These are phyloP conservation scores for Heterotilapia buettikoferi DNA, from an alignment of 2,113 vertebrate species.

Conservation along the genomic window DNA sequence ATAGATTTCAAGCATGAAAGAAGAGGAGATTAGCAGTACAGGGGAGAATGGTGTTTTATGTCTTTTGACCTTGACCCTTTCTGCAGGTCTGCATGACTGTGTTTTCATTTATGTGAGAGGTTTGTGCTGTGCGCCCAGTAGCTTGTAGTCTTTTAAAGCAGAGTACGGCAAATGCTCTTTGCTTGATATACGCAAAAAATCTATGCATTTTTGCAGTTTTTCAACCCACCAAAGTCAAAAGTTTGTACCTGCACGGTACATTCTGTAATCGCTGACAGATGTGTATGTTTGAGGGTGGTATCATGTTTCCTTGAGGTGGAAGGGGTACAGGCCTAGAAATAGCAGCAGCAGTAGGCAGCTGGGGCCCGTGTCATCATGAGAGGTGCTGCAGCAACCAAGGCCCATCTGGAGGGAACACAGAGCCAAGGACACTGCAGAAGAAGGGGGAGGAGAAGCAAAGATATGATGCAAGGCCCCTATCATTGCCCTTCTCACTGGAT, in stretches of 20 bases:
- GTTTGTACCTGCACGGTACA: not conserved
- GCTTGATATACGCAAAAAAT: not conserved
- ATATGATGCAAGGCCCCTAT: not conserved
- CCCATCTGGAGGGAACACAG: slow-evolving; percentile 46
- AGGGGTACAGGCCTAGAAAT: slow-evolving; percentile 17
- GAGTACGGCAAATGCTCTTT: not conserved
- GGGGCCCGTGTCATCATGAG: slow-evolving; percentile 36
- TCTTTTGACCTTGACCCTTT: slow-evolving; percentile 2
- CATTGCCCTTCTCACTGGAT: not conserved
- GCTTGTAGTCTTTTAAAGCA: not conserved
- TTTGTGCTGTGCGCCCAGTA: not conserved
- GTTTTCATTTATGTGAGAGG: not conserved
- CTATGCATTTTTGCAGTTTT: not conserved
- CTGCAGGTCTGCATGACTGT: not conserved
- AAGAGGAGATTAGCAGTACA: not conserved
- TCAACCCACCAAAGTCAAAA: not conserved
- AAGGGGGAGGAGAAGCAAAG: not conserved
- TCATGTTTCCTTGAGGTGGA: slow-evolving; percentile 25
- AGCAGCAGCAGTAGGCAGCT: slow-evolving; percentile 33
- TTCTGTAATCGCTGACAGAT: slow-evolving; percentile 20
- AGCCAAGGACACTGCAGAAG: slow-evolving; percentile 54
- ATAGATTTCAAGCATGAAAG: not conserved
- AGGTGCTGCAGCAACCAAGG: slow-evolving; percentile 18
- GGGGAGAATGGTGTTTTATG: not conserved
- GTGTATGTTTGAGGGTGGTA: slow-evolving; percentile 29